Conservation (phyloP, 2,797 vertebrate genomes). For the Rhodeus uyekii region DNA sequence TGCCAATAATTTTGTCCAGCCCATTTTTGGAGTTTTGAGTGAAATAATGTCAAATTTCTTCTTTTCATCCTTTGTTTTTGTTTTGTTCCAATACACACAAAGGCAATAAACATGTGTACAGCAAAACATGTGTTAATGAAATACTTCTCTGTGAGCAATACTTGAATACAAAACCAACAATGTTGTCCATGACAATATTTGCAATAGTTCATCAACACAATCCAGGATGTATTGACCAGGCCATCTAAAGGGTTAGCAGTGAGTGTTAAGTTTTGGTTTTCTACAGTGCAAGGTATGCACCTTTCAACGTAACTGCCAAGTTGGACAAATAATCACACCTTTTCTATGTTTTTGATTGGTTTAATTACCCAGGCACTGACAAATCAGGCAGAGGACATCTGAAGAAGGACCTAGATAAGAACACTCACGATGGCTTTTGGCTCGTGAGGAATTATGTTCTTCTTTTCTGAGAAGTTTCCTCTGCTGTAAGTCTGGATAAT, state of each 20-base stretch:
- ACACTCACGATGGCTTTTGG: background rate
- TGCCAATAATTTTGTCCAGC: too few relatives aligned
- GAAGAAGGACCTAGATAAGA: background rate
- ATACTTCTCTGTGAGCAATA: too few relatives aligned
- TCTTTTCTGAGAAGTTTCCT: background rate
- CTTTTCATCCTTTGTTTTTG: too few relatives aligned
- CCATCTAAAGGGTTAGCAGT: background rate
- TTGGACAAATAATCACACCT: background rate
- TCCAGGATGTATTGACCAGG: background rate
- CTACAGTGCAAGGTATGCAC: background rate
- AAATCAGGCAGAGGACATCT: background rate
- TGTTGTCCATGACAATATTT: too few relatives aligned
- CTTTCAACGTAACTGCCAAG: background rate
- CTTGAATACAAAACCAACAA: too few relatives aligned
- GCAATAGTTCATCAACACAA: background rate
- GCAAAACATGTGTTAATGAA: too few relatives aligned
- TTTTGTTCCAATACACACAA: too few relatives aligned
- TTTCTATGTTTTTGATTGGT: background rate
- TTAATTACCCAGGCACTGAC: background rate
- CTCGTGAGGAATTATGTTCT: background rate
- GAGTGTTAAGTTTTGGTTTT: background rate
- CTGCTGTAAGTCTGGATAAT: background rate
- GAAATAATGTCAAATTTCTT: too few relatives aligned
- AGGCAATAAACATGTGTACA: too few relatives aligned
- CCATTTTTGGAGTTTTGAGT: too few relatives aligned